Base-by-base conservation (phyloP, 2,113 vertebrate genomes). In the Aptenodytes patagonicus region DNA sequence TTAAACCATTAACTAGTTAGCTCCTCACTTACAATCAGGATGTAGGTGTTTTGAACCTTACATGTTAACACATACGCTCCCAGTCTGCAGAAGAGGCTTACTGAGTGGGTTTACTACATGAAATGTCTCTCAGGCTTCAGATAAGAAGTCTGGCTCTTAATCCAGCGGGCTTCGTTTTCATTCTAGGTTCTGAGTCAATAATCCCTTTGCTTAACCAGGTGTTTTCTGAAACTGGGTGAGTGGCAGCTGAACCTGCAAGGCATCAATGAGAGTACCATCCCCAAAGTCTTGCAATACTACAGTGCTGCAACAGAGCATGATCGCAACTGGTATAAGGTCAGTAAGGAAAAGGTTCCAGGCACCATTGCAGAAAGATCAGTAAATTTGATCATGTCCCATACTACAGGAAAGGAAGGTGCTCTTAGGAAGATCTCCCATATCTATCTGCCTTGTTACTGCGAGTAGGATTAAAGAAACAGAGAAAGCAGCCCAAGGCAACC, bases 221-320 rank as follows among this genome's bases (percentile, higher is more conserved):
- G 99, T 97, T 99, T 99, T 96, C 97, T 99, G 97, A 99, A 99
- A 49, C 98, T 99, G 73, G 99, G 99, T 2, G 99, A 99, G 95
- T 99, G 99, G 99, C 99, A 99, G 98, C 99, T 99, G 84, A 99
- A 98, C 96, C 98, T 99, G 49, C 99, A 99, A 96, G 99, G 99
- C 95, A 99, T 99, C 98, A 99, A 99, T 1, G 99, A 99, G 97
- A 99, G 99, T 96, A 99, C 99, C 75, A 99, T 99, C 97, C 99
- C 99, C 89, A 99, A 99, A 38, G 99, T 99, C 51, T 95, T 99
- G 80, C 99, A 99, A 92, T 99, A 99, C 97, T 99, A 99, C 98
- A 99, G 98, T 28, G 99, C 99, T 31, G 99, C 99, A 69, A 99
- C 99, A 0, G 99, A 99, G 95, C 99, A 99, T 0, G 99, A 99